Evolutionary conservation across 2,888 invertebrate species (phyloP).

Genomic region (Drosophila paranaensis): DNA sequence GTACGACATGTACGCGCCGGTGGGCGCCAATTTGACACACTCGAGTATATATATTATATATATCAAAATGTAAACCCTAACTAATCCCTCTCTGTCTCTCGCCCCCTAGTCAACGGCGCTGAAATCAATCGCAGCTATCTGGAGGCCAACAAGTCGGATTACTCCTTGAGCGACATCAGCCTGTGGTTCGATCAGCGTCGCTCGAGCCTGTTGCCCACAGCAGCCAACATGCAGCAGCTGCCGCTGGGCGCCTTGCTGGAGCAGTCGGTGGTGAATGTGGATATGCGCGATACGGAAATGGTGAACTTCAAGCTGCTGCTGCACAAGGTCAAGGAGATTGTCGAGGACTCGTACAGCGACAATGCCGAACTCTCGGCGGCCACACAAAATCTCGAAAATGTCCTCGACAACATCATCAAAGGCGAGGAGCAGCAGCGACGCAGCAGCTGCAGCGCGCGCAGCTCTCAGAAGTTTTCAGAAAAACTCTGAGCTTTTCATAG

Average conservation of each 20-base stretch:
- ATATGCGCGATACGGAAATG: constrained; percentile 83
- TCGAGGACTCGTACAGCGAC: constrained; percentile 84
- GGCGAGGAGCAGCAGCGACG: constrained; percentile 82
- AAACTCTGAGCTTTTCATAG: background rate
- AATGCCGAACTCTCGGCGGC: constrained; percentile 84
- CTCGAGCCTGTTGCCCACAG: constrained; percentile 41
- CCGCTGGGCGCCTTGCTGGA: constrained; percentile 59
- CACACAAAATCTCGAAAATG: constrained; percentile 84
- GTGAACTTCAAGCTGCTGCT: constrained; percentile 82
- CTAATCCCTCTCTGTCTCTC: background rate
- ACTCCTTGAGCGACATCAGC: constrained; percentile 83
- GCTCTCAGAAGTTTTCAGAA: constrained; percentile 14
- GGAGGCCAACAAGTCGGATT: constrained; percentile 84
- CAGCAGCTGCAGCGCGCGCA: constrained; percentile 51
- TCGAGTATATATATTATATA: constrained; percentile 61
- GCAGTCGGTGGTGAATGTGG: constrained; percentile 48
- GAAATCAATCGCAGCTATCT: constrained; percentile 84
- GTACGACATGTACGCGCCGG: constrained; percentile 54
- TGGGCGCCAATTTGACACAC: constrained; percentile 72
- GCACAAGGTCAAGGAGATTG: constrained; percentile 84
- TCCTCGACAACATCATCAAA: constrained; percentile 83
- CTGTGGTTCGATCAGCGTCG: constrained; percentile 82
- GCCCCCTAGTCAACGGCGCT: constrained; percentile 83
- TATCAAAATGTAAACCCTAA: background rate
- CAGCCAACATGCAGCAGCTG: constrained; percentile 21